Conservation (phyloP, 1,140 invertebrate species). For the Aradophagus sp. region DNA sequence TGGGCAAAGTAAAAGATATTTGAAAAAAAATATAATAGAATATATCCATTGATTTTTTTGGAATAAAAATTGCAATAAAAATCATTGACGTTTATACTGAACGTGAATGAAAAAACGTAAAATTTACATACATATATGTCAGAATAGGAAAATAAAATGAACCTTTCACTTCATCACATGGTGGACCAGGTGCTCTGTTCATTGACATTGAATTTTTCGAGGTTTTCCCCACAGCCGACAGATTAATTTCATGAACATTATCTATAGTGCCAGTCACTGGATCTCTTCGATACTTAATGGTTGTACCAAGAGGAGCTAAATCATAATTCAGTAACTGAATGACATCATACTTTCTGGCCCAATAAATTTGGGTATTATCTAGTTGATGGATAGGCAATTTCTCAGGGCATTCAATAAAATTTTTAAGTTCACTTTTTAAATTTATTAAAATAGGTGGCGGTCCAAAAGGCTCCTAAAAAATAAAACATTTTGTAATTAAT, state of each 20-base stretch:
- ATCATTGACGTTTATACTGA: no score
- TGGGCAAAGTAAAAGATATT: no score
- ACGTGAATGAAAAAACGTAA: no score
- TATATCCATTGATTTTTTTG: no score
- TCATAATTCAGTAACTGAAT: constrained; percentile 75
- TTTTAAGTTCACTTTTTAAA: constrained; percentile 76
- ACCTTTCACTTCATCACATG: constrained; percentile 78
- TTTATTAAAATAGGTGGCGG: constrained; percentile 78
- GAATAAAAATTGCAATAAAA: no score
- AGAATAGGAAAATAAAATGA: constrained; percentile 30
- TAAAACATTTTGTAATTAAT: constrained; percentile 25
- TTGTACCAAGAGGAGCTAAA: constrained; percentile 73
- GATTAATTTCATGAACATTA: constrained; percentile 80
- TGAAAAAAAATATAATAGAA: no score
- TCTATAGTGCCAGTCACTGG: constrained; percentile 81
- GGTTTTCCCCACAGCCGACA: constrained; percentile 78
- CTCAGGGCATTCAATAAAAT: constrained; percentile 78
- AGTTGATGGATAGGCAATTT: constrained; percentile 80
- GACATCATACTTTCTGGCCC: constrained; percentile 74
- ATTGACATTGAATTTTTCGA: constrained; percentile 86
- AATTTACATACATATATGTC: no score
- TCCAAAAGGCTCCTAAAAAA: constrained; percentile 70
- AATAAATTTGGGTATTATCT: constrained; percentile 77
- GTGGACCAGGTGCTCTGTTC: constrained; percentile 78
- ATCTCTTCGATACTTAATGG: constrained; percentile 80